These are phyloP conservation scores for Drosophila robusta DNA, from an alignment of 2,888 invertebrate genomes.

Conservation along the genomic window DNA sequence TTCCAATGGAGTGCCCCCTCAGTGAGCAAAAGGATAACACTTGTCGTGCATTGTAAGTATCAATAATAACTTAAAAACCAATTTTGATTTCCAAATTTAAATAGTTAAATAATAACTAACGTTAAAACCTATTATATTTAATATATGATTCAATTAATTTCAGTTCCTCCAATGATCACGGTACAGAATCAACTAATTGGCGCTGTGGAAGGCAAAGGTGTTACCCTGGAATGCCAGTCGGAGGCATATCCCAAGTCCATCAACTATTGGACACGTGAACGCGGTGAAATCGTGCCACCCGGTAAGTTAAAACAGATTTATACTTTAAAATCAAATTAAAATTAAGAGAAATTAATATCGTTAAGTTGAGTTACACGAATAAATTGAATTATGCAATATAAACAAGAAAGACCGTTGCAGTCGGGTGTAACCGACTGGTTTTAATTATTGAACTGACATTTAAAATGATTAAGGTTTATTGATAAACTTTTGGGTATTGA, in stretches of 20 bases:
- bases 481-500: too few relatives aligned
- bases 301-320: conserved; percentile 85
- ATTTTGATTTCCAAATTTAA: neutral
- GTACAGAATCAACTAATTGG: conserved; percentile 94
- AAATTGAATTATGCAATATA: too few relatives aligned
- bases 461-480: too few relatives aligned
- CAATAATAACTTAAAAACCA: neutral
- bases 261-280: conserved; percentile 92
- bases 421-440: too few relatives aligned
- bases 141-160: neutral
- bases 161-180: conserved; percentile 94
- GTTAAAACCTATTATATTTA: neutral
- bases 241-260: conserved; percentile 95
- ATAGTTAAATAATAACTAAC: neutral
- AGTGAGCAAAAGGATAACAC: conserved; percentile 94
- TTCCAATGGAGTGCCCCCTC: conserved; percentile 94
- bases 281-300: conserved; percentile 91
- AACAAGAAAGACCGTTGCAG: too few relatives aligned
- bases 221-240: conserved; percentile 92
- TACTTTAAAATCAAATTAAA: too few relatives aligned
- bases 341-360: too few relatives aligned
- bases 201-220: conserved; percentile 90
- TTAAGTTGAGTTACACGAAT: too few relatives aligned
- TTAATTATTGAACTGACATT: too few relatives aligned
- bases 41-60: conserved; percentile 92